Base-by-base conservation (phyloP, 2,797 vertebrate species). In the Coluber constrictor region DNA sequence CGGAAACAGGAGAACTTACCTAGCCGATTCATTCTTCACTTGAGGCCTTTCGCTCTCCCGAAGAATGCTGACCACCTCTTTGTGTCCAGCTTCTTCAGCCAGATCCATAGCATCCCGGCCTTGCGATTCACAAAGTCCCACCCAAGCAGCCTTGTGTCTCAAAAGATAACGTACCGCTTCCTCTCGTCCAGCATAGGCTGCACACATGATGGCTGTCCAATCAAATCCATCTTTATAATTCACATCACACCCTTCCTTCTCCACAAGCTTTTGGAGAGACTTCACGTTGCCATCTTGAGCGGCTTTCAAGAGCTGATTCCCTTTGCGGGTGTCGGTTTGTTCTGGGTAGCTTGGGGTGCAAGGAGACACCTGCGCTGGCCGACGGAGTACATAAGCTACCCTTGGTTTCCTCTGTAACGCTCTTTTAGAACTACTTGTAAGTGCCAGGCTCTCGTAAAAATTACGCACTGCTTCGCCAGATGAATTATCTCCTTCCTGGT, bases 131-230 rank as follows among this genome's bases (percentile, higher is more conserved):
- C 98, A 98, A 59, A 99, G 98, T 0, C 98, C 98, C 0, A 98
- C 98, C 98, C 98, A 99, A 55, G 98, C 98, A 0, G 98, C 99
- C 18, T 98, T 98, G 0, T 86, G 95, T 1, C 95, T 95, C 94
- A 99, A 97, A 86, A 99, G 97, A 90, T 98, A 98, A 16, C 90
- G 96, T 83, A 99, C 98, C 0, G 96, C 98, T 0, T 96, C 96
- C 32, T 86, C 95, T n/a, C 97, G 98, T 29, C 99, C 98, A 0
- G 98, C 98, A 93, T 97, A 98, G 90, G 98, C 98, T 0, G 98
- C 98, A 87, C 98, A 99, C 99, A 99, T 99, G 92, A 98, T 63
- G 0, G 98, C 98, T 0, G 98, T 99, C 98, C 99, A 99, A 94
- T 98, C 98, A 95, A 97, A 99, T 16, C 96, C 92, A 23, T 99